Evolutionary conservation across 2,113 vertebrate genomes (phyloP).

Genomic region (Pseudorhombus dupliciocellatus): DNA sequence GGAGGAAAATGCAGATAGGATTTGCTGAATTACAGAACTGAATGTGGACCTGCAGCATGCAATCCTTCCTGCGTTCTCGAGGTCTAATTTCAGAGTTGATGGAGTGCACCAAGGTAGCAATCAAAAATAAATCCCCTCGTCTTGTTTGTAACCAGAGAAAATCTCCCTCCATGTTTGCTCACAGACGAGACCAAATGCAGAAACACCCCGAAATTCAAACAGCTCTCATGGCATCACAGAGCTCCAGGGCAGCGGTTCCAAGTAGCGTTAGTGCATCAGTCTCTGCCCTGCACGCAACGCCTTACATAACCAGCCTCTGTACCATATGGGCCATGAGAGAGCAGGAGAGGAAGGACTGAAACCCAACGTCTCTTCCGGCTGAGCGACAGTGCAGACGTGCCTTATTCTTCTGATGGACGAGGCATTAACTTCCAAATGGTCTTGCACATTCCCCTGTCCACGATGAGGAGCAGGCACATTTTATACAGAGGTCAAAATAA

Average conservation of each 20-base stretch:
- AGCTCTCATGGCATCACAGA: slow-evolving; percentile 33
- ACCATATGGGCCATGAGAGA: slow-evolving; percentile 40
- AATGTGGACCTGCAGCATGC: slow-evolving; percentile 1
- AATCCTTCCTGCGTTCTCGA: not conserved
- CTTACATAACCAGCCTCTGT: slow-evolving; percentile 67
- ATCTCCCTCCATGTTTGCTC: slow-evolving; percentile 1
- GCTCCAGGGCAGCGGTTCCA: slow-evolving; percentile 31
- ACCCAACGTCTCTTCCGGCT: not conserved
- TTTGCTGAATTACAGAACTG: not conserved
- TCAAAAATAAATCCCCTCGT: not conserved
- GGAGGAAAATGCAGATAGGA: not conserved
- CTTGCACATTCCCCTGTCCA: not conserved
- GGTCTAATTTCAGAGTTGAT: not conserved
- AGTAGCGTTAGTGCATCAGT: slow-evolving; percentile 34
- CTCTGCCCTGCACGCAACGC: slow-evolving; percentile 48
- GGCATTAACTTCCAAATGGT: not conserved
- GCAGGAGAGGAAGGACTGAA: slow-evolving; percentile 1
- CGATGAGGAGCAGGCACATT: not conserved
- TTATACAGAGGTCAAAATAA: slow-evolving; percentile 6
- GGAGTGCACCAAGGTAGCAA: not conserved
- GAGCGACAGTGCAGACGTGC: not conserved
- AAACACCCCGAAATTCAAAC: slow-evolving; percentile 34
- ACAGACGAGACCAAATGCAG: slow-evolving; percentile 43
- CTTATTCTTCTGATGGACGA: slow-evolving; percentile 21
- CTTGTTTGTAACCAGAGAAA: not conserved